These are phyloP conservation scores for Lepidotrigona ventralis DNA, from an alignment of 1,140 invertebrate species.

Conservation along the genomic window DNA sequence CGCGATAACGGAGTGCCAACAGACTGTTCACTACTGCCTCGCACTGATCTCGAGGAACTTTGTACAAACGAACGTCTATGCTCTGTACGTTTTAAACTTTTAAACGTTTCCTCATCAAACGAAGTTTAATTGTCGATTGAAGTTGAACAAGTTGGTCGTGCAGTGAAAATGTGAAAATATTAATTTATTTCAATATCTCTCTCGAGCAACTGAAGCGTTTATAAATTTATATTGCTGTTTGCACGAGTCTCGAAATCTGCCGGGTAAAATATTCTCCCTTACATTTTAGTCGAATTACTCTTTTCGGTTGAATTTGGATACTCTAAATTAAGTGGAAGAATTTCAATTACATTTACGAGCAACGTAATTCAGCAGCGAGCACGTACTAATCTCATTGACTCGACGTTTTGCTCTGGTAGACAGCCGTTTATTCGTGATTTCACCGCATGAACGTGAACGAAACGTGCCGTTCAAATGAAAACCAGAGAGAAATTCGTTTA, in stretches of 20 bases:
- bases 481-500: slow-evolving; percentile 36
- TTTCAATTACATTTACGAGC: not conserved
- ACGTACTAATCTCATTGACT: slow-evolving; percentile 30
- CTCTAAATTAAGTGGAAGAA: not conserved
- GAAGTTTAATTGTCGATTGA: not conserved
- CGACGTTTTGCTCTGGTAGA: slow-evolving; percentile 33
- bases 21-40: slow-evolving; percentile 27
- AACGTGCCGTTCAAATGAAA: slow-evolving; percentile 39
- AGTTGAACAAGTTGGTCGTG: not conserved
- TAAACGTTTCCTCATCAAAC: not conserved
- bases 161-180: too few relatives aligned
- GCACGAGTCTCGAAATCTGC: not conserved
- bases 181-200: not conserved
- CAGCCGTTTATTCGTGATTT: slow-evolving; percentile 62
- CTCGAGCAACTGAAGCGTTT: not conserved
- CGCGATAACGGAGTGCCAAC: slow-evolving; percentile 60
- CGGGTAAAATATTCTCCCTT: slow-evolving; percentile 3
- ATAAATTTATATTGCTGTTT: not conserved
- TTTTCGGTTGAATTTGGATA: not conserved
- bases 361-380: not conserved
- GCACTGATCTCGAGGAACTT: not conserved
- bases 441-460: slow-evolving; percentile 54
- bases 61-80: not conserved
- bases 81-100: not conserved
- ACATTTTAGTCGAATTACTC: not conserved